Evolutionary conservation across 2,888 invertebrate genomes (phyloP).

Genomic region (Eilema caniola): DNA sequence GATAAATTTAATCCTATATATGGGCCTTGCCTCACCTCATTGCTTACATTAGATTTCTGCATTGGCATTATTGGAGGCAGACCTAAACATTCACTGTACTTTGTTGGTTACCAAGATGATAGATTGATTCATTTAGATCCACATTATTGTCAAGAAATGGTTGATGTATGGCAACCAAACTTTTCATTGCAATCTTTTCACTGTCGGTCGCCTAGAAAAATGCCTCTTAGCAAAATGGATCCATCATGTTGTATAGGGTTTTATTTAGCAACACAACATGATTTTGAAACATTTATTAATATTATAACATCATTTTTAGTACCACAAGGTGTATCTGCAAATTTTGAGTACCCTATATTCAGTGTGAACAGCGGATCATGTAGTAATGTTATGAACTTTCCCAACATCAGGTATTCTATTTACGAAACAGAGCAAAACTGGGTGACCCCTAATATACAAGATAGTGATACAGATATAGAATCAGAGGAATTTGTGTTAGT

Average conservation of each 20-base stretch:
- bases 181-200: slow-evolving; percentile 94
- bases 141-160: slow-evolving; percentile 97
- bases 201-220: slow-evolving; percentile 94
- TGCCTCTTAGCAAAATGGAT: slow-evolving; percentile 95
- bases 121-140: slow-evolving; percentile 97
- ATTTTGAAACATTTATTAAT: slow-evolving; percentile 92
- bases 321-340: slow-evolving; percentile 79
- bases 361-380: slow-evolving; percentile 92
- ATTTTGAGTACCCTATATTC: slow-evolving; percentile 93
- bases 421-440: slow-evolving; percentile 85
- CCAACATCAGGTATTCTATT: slow-evolving; percentile 85
- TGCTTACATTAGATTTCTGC: slow-evolving; percentile 93
- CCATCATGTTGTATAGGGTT: slow-evolving; percentile 97
- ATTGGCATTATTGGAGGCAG: slow-evolving; percentile 97
- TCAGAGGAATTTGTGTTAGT: slow-evolving; percentile 92
- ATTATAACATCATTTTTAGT: slow-evolving; percentile 88
- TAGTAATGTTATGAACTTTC: slow-evolving; percentile 86
- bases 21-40: slow-evolving; percentile 92
- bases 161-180: slow-evolving; percentile 93
- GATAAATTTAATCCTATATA: slow-evolving; percentile 95
- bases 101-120: slow-evolving; percentile 97
- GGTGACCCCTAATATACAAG: slow-evolving; percentile 79
- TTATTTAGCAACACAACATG: slow-evolving; percentile 91
- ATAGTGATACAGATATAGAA: slow-evolving; percentile 89
- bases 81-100: slow-evolving; percentile 97